Evolutionary conservation across 2,113 vertebrate species (phyloP), one percentile per base, ranked within the genome.

Genomic region (Spea bombifrons): DNA sequence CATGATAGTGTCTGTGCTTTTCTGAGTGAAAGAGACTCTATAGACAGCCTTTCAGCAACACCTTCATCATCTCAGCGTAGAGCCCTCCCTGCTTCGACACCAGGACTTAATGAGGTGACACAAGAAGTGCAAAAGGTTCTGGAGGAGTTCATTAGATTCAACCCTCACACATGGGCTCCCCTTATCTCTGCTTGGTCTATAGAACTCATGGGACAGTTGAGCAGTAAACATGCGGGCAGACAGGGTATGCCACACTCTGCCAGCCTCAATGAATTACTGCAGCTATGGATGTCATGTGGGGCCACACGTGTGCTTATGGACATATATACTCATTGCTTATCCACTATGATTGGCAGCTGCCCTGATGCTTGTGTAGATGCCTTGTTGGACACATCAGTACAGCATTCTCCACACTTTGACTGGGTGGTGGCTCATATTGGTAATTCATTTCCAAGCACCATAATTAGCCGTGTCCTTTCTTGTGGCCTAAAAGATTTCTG

Each of bases 341-440:
- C 94, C 0, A 94, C 96, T 63, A 95, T 99, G 92, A 91, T 92
- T 76, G 91, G 92, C 2, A 94, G 90, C 84, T 97, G 96, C 48
- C 96, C 96, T 0, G 97, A 99, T 30, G 95, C 95, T 1, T 98
- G 97, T 10, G 97, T 99, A 47, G 96, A 97, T 8, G 96, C 95
- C 0, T 68, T 99, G 66, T 65, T 99, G 72, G 95, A 99, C 81
- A 98, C 96, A 0, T 99, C 96, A 0, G 95, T 97, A 10, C 96
- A 95, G 69, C 97, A 98, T 76, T 98, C 96, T 0, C 97, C 97
- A 0, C 96, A 99, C 68, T 98, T 99, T 12, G 97, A 99, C 84
- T 99, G 97, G 97, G 97, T 99, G 8, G 96, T 99, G 12, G 97
- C 97, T 1, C 96, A 98, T 83, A 97, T 99, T 0, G 97, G 97